These are phyloP conservation scores for Himalopsyche tibetana DNA, from an alignment of 2,888 invertebrate species.

Conservation along the genomic window DNA sequence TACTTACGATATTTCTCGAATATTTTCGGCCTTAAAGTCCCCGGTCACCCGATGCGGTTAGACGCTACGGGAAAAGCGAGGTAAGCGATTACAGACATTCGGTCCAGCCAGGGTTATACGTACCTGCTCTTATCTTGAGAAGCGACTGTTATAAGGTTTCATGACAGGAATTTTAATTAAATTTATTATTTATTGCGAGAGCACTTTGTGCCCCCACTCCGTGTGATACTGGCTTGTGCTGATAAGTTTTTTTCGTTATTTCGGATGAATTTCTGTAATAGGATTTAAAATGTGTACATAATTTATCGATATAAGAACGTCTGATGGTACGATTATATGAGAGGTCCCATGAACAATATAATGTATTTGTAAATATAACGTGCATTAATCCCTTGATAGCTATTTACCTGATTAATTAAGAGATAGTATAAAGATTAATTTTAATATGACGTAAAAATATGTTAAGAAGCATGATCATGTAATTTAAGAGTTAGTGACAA, in stretches of 20 bases:
- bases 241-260: slow-evolving; percentile 53
- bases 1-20: slow-evolving; percentile 62
- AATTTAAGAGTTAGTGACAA: too few species aligned
- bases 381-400: neutral
- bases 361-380: neutral
- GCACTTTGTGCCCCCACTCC: slow-evolving; percentile 58
- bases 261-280: slow-evolving; percentile 46
- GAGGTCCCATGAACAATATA: neutral
- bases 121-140: slow-evolving; percentile 57
- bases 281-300: slow-evolving; percentile 19
- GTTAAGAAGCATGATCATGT: too few species aligned
- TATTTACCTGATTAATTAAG: slow-evolving; percentile 18
- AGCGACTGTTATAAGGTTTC: slow-evolving; percentile 64
- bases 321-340: neutral
- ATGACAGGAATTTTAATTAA: slow-evolving; percentile 66
- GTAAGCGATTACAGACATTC: slow-evolving; percentile 47
- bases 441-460: neutral
- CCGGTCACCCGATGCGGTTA: slow-evolving; percentile 41
- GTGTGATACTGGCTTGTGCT: slow-evolving; percentile 49
- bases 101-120: slow-evolving; percentile 56
- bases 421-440: neutral
- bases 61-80: slow-evolving; percentile 21
- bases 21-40: slow-evolving; percentile 60
- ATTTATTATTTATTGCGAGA: slow-evolving; percentile 66
- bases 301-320: slow-evolving; percentile 46